Base-by-base conservation (phyloP, 2,113 vertebrate species). In the Coturnix japonica region DNA sequence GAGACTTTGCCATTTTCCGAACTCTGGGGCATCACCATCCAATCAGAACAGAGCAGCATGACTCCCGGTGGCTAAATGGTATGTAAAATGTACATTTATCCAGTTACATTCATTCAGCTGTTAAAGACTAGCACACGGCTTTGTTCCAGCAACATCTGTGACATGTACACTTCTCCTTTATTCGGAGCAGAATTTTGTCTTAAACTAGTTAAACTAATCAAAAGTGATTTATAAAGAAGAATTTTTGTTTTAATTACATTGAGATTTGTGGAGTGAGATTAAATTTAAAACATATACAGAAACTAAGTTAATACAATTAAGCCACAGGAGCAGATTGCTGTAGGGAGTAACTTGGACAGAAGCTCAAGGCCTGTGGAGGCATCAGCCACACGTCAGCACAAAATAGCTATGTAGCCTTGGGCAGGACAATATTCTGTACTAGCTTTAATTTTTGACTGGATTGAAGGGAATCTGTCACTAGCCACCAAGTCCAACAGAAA, bases 21-120 rank as follows among this genome's bases (percentile, higher is more conserved):
- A 99, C 99, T 49, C 97, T 99, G 59, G 99, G 99, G 60, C 98
- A 98, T 83, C 99, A 99, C 94, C 99, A 99, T 88, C 99, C 99
- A 85, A 99, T 99, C 97, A 98, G 99, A 93, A 99, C 99, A 0
- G 99, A 99, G 95, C 99, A 99, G 95, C 99, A 99, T 11, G 99
- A 99, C 89, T 99, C 99, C 63, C 97, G 99, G 37, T 99, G 99
- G 99, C 97, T 99, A 46, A 99, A 99, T 76, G 99, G 99, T 99
- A 98, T 96, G 98, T 96, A 89, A 87, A 64, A 49, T 39, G 4
- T 54, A 22, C 37, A 44, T 79, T 92, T 87, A 88, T 47, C 67
- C 25, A 1, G 31, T 84, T 95, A 69, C 8, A 1, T 72, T 93
- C 72, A 54, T 78, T n/a, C 71, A 74, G 22, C 57, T 21, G 6